phyloP scores from a whole-genome alignment of 2,113 vertebrate genomes.

The Turnix velox region DNA sequence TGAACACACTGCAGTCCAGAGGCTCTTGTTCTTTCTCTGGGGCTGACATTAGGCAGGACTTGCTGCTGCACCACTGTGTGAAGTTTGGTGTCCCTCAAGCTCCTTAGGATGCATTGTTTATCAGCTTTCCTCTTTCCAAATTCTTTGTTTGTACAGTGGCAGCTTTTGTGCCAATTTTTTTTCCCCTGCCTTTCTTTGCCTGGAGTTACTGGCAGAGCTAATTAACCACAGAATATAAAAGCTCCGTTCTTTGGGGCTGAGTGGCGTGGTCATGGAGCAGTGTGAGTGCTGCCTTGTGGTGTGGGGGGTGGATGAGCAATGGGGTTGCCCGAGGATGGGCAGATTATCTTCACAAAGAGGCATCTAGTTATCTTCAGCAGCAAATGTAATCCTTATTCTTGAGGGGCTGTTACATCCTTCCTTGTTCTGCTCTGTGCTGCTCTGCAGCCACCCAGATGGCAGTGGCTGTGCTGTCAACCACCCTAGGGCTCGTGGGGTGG shows the following conservation, averaged over 20 bases:
- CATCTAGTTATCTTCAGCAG: not conserved
- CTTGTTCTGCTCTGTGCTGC: not conserved
- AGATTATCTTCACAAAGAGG: not conserved
- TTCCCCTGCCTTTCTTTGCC: not conserved
- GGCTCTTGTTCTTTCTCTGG: not conserved
- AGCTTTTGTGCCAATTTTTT: not conserved
- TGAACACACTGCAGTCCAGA: not conserved
- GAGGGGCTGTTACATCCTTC: not conserved
- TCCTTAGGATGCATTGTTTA: conserved; percentile 9
- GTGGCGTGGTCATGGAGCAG: not conserved
- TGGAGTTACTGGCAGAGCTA: conserved; percentile 52
- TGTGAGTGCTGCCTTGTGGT: not conserved
- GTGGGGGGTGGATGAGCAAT: not conserved
- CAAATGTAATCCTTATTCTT: not conserved
- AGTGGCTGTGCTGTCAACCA: not conserved
- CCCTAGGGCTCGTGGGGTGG: not conserved
- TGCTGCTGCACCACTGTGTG: not conserved
- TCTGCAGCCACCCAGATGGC: not conserved
- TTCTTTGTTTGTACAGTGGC: conserved; percentile 22
- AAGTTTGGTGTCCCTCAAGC: not conserved
- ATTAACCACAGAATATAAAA: conserved; percentile 36
- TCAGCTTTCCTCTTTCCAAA: conserved; percentile 8
- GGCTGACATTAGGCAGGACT: not conserved
- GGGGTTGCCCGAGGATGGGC: not conserved
- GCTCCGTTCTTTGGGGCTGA: not conserved